Conservation (phyloP, 2,113 vertebrate species). For the Poicephalus gulielmi region DNA sequence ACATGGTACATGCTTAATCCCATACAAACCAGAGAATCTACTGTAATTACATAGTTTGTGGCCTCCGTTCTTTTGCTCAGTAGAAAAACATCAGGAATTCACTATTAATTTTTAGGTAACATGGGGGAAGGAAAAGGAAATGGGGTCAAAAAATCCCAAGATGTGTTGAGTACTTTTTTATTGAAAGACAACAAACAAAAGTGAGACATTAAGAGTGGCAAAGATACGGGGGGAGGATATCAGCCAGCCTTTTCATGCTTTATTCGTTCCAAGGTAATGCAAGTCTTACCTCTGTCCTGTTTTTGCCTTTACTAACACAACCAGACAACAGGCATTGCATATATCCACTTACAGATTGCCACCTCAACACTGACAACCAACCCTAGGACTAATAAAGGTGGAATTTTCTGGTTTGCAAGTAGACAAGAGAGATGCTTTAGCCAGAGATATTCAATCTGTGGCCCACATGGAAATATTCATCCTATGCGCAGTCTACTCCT, state of each 20-base stretch:
- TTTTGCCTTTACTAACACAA: background rate
- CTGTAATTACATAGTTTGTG: background rate
- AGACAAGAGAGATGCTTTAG: background rate
- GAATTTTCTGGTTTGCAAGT: background rate
- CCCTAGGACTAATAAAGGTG: background rate
- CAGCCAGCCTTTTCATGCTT: background rate
- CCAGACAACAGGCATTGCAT: background rate
- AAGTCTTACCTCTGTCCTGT: background rate
- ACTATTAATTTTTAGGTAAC: background rate
- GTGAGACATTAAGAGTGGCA: background rate
- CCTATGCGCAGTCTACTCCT: background rate
- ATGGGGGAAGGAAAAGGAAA: background rate
- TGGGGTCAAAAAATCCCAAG: background rate
- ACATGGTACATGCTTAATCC: background rate
- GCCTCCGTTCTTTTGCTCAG: background rate
- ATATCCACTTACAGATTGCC: background rate
- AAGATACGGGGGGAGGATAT: background rate
- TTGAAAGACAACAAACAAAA: background rate
- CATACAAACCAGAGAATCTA: background rate
- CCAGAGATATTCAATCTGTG: background rate
- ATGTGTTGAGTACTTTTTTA: background rate
- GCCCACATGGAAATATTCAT: background rate
- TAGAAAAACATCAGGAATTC: background rate
- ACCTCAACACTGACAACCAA: background rate
- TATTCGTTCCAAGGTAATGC: background rate